Percentiles rank a stretch among this genome's conserved stretches.
Evolutionary conservation across 23 tunicate genomes (phyloP).

Genomic region (Trididemnum miniatum): DNA sequence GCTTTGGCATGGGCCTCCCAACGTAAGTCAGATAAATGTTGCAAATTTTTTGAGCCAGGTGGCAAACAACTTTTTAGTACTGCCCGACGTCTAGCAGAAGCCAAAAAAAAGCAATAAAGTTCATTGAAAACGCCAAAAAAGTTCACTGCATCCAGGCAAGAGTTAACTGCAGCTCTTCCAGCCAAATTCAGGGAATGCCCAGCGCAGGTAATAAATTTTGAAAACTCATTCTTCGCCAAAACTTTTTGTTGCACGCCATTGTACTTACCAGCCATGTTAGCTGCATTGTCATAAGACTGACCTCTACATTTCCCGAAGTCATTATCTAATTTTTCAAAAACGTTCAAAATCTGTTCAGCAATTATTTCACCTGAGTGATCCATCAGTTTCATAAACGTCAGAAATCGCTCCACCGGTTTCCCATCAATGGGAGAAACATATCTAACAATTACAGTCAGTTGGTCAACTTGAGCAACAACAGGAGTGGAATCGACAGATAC

Average conservation of each 20-base stretch:
- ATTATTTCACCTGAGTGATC: conserved; percentile 23
- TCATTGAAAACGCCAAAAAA: conserved; percentile 38
- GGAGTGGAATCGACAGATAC: conserved; percentile 28
- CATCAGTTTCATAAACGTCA: conserved; percentile 27
- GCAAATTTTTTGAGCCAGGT: conserved; percentile 4
- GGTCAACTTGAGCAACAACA: conserved; percentile 20
- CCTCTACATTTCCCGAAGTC: conserved; percentile 21
- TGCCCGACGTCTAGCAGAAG: conserved; percentile 34
- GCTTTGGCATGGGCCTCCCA: conserved; percentile 34
- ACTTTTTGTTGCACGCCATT: conserved; percentile 32
- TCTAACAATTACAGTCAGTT: conserved; percentile 26
- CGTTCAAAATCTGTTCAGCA: conserved; percentile 11
- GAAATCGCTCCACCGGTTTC: conserved; percentile 17
- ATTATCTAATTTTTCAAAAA: conserved; percentile 15
- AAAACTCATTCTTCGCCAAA: not conserved
- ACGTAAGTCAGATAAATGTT: conserved; percentile 24
- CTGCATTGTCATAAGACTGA: conserved; percentile 30
- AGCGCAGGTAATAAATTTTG: conserved; percentile 25
- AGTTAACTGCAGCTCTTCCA: conserved; percentile 14
- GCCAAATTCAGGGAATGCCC: conserved; percentile 22
- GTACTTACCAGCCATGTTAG: conserved; percentile 37
- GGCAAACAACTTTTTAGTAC: conserved; percentile 32
- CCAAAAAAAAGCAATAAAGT: conserved; percentile 14
- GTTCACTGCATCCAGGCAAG: conserved; percentile 26
- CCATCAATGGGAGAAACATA: conserved; percentile 30